Conservation (phyloP, 2,113 vertebrate genomes). For the Ictalurus punctatus region DNA sequence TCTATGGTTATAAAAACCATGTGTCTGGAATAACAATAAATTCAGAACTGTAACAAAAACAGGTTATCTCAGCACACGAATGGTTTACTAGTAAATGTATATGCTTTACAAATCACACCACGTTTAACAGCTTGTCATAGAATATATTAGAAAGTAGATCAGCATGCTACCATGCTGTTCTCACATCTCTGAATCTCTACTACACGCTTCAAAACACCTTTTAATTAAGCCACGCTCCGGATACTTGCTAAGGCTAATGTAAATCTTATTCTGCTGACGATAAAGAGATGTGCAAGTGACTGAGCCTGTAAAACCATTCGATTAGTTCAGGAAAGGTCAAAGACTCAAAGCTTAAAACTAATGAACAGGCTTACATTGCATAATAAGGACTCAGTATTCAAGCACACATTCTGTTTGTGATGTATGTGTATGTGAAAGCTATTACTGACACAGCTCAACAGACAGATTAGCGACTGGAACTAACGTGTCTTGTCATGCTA, state of each 20-base stretch:
- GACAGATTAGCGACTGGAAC: slow-evolving; percentile 24
- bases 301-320: background rate
- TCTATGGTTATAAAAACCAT: background rate
- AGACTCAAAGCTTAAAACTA: background rate
- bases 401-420: background rate
- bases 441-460: slow-evolving; percentile 30
- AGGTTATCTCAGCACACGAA: background rate
- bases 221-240: slow-evolving; percentile 22
- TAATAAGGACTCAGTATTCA: background rate
- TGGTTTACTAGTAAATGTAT: background rate
- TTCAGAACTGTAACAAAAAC: background rate
- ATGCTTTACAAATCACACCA: background rate
- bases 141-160: background rate
- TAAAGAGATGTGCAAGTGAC: background rate
- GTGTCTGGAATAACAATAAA: background rate
- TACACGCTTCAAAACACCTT: slow-evolving; percentile 15
- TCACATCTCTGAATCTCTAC: background rate
- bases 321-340: background rate
- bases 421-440: slow-evolving; percentile 27
- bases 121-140: background rate
- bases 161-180: background rate
- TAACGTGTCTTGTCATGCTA: background rate
- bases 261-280: background rate
- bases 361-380: background rate
- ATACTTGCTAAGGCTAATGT: slow-evolving; percentile 8